These are phyloP conservation scores for Caenorhabditis drosophilae DNA, from an alignment of 2,888 invertebrate species.

Conservation along the genomic window DNA sequence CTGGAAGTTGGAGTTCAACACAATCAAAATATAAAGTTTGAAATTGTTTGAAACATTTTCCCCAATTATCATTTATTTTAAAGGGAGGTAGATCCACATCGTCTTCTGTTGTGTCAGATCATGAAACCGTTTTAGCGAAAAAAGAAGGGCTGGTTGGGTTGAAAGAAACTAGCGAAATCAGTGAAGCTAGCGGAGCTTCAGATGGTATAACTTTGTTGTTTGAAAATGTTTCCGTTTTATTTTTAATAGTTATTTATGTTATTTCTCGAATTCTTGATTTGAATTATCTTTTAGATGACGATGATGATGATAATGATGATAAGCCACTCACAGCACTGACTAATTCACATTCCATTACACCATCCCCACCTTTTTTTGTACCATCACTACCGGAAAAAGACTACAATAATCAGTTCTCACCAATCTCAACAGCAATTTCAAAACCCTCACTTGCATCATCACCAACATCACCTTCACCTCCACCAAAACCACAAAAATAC, in stretches of 20 bases:
- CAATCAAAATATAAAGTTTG: conserved; percentile 38
- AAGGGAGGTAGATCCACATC: conserved; percentile 27
- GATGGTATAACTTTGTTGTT: too few relatives aligned
- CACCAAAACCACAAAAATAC: too few relatives aligned
- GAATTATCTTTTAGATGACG: conserved; percentile 22
- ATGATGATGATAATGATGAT: too few relatives aligned
- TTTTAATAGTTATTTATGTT: too few relatives aligned
- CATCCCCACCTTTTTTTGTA: conserved; percentile 8
- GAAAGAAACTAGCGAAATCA: conserved; percentile 31
- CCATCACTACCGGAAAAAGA: conserved; percentile 35
- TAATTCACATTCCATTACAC: conserved; percentile 25
- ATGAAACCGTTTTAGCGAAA: too few relatives aligned
- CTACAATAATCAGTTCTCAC: conserved; percentile 32
- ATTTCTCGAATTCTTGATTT: neutral
- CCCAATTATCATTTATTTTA: neutral
- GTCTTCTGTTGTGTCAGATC: conserved; percentile 32
- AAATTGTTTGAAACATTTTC: neutral
- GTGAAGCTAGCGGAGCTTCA: conserved; percentile 26
- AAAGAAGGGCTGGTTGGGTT: too few relatives aligned
- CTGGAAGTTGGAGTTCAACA: conserved; percentile 61
- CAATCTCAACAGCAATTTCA: too few relatives aligned
- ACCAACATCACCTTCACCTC: neutral
- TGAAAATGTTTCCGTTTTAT: too few relatives aligned
- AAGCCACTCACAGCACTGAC: conserved; percentile 22
- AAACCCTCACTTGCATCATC: conserved; percentile 4